A percentile compares a stretch with the other conserved stretches of the same genome.
Evolutionary conservation across 2,888 invertebrate species (phyloP).

Genomic region (Oeneis ivallda): DNA sequence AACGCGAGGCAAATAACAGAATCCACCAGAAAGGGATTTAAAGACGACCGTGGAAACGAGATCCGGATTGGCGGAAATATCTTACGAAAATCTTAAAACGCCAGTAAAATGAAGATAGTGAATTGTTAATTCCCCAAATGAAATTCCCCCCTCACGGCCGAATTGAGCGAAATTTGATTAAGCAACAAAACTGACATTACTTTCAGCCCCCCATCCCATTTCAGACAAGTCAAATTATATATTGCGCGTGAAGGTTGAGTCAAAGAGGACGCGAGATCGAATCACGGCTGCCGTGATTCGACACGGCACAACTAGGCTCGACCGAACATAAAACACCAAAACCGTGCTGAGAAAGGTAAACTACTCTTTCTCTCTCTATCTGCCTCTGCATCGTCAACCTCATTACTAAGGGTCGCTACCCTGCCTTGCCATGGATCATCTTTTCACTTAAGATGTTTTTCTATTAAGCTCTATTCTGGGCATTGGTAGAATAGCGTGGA

Average conservation of each 20-base stretch:
- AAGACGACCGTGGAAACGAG: constrained; percentile 26
- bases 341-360: too few species aligned
- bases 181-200: constrained; percentile 70
- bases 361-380: too few species aligned
- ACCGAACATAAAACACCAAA: too few species aligned
- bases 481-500: too few species aligned
- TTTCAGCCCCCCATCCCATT: constrained; percentile 43
- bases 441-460: too few species aligned
- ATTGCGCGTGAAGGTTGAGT: constrained; percentile 20
- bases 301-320: too few species aligned
- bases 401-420: too few species aligned
- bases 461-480: too few species aligned
- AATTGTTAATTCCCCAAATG: constrained; percentile 74
- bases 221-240: constrained; percentile 37
- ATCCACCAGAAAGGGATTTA: constrained; percentile 26
- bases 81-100: constrained; percentile 51
- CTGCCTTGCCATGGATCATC: too few species aligned
- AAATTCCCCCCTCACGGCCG: constrained; percentile 58
- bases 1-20: constrained; percentile 30
- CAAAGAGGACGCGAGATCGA: too few species aligned
- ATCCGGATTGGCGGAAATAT: constrained; percentile 48
- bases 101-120: constrained; percentile 67
- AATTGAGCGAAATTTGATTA: constrained; percentile 76
- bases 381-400: too few species aligned
- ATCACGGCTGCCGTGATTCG: too few species aligned